phyloP scores from a whole-genome alignment of 1,140 invertebrate species.

The Philopotamus ludificatus region DNA sequence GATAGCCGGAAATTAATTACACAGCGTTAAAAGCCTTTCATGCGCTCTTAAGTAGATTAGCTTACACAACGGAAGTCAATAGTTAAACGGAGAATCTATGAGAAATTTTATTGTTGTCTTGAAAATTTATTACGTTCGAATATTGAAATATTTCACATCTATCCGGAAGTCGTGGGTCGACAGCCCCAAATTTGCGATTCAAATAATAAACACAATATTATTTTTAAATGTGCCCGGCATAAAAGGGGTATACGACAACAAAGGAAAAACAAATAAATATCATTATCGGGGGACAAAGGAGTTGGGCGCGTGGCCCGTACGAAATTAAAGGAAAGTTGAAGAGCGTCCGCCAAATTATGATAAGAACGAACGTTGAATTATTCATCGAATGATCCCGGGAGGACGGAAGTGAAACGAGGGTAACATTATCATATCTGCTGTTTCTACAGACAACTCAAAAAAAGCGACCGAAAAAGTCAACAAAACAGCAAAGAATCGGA shows the following conservation, averaged over 20 bases:
- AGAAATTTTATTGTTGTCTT: too few species aligned
- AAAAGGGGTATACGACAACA: slow-evolving; percentile 6
- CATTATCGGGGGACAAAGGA: slow-evolving; percentile 32
- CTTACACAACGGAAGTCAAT: neutral
- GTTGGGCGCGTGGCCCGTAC: slow-evolving; percentile 15
- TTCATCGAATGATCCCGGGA: slow-evolving; percentile 35
- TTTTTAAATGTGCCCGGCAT: neutral
- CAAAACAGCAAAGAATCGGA: too few species aligned
- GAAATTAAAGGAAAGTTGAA: slow-evolving; percentile 29
- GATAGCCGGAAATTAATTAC: neutral
- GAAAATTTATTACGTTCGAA: too few species aligned
- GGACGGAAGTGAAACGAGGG: slow-evolving; percentile 25
- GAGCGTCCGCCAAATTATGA: slow-evolving; percentile 36
- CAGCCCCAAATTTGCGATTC: slow-evolving; percentile 11
- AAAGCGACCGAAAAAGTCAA: too few species aligned
- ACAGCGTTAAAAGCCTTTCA: neutral
- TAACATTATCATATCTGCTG: slow-evolving; percentile 32
- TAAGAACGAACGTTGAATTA: slow-evolving; percentile 33
- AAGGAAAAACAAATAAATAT: slow-evolving; percentile 35
- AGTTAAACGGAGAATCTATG: too few species aligned
- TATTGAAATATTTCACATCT: too few species aligned
- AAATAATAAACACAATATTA: slow-evolving; percentile 4
- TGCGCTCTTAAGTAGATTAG: neutral
- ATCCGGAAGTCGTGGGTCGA: too few species aligned
- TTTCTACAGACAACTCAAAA: too few species aligned